Evolutionary conservation across 2,113 vertebrate genomes (phyloP).

Genomic region (Xenopus tropicalis): UCB_Xtro_10.0 CM004448.2:35021501-35022000

Average conservation of each 20-base stretch:
- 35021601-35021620: conserved; percentile 80
- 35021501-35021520: conserved; percentile 38
- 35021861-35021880: conserved; percentile 64
- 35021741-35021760: conserved; percentile 78
- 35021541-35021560: conserved; percentile 70
- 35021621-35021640: conserved; percentile 76
- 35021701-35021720: conserved; percentile 72
- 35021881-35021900: conserved; percentile 65
- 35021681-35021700: conserved; percentile 66
- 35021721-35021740: conserved; percentile 74
- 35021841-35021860: conserved; percentile 64
- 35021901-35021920: conserved; percentile 61
- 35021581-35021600: conserved; percentile 74
- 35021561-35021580: conserved; percentile 66
- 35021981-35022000: not conserved
- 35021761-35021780: conserved; percentile 76
- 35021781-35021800: conserved; percentile 90
- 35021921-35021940: conserved; percentile 65
- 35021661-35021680: conserved; percentile 66
- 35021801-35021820: conserved; percentile 88
- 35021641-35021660: conserved; percentile 74
- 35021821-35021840: conserved; percentile 81
- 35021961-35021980: conserved; percentile 31
- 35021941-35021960: conserved; percentile 75
- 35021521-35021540: conserved; percentile 60